These are phyloP conservation scores for Heterochromis multidens DNA, from an alignment of 2,113 vertebrate genomes.

Conservation along the genomic window DNA sequence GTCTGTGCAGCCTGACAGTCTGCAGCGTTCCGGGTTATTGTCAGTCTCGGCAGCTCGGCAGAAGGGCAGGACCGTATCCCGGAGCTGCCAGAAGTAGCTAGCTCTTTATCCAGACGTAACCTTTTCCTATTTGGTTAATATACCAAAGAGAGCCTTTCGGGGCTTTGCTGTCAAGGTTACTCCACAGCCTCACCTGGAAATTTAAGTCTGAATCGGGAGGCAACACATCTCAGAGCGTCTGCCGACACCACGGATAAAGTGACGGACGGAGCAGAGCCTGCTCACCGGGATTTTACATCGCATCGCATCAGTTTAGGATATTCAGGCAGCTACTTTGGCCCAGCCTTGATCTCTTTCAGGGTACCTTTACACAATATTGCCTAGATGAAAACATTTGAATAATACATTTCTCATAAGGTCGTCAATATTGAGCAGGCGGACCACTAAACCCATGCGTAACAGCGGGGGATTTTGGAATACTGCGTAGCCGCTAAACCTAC, in stretches of 20 bases:
- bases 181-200: slow-evolving; percentile 31
- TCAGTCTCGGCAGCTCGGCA: slow-evolving; percentile 79
- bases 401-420: slow-evolving; percentile 20
- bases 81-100: slow-evolving; percentile 63
- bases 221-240: slow-evolving; percentile 54
- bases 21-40: slow-evolving; percentile 81
- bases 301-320: slow-evolving; percentile 48
- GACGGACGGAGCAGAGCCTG: slow-evolving; percentile 68
- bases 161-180: slow-evolving; percentile 8
- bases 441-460: slow-evolving; percentile 61
- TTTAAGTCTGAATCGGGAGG: slow-evolving; percentile 36
- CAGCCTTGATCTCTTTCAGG: slow-evolving; percentile 49
- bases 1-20: slow-evolving; percentile 68
- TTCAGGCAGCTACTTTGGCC: slow-evolving; percentile 43
- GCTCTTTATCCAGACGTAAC: slow-evolving; percentile 42
- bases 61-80: slow-evolving; percentile 67
- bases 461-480: slow-evolving; percentile 54
- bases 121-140: slow-evolving; percentile 13
- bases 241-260: slow-evolving; percentile 73
- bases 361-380: slow-evolving; percentile 31
- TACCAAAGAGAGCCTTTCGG: slow-evolving; percentile 30
- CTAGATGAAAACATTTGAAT: slow-evolving; percentile 15
- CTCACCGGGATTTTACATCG: slow-evolving; percentile 65
- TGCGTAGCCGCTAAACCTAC: slow-evolving; percentile 21
- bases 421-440: slow-evolving; percentile 31